phyloP scores from a whole-genome alignment of 64 coral and sea anemone genomes.

The Stylophora pistillata region DNA sequence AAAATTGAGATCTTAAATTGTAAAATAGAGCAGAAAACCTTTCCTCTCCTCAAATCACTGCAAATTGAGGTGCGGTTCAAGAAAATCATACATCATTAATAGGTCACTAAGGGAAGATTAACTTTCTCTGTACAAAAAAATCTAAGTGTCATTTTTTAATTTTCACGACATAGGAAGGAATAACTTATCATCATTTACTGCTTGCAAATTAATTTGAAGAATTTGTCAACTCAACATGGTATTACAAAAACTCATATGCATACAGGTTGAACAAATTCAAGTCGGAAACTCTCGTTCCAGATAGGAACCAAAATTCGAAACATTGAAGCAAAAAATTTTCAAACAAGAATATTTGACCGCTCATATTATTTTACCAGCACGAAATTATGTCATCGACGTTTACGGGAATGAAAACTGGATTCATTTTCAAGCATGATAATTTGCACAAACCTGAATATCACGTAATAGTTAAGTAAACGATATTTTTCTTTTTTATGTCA shows the following conservation, averaged over 20 bases:
- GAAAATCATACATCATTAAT: constrained; percentile 34
- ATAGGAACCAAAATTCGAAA: neutral
- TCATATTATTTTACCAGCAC: neutral
- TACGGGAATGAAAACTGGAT: neutral
- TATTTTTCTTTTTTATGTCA: neutral
- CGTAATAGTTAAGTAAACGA: neutral
- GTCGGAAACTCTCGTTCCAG: neutral
- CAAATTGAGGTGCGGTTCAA: constrained; percentile 9
- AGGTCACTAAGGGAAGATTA: neutral
- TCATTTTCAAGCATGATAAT: neutral
- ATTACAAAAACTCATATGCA: neutral
- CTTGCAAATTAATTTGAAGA: neutral
- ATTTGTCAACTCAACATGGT: constrained; percentile 17
- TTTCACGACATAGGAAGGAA: neutral
- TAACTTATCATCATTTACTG: constrained; percentile 24
- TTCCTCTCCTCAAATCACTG: constrained; percentile 25
- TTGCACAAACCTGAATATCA: neutral
- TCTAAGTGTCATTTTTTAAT: constrained; percentile 19
- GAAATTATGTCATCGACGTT: neutral
- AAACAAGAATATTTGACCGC: neutral
- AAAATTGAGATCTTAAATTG: neutral
- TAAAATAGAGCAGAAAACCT: neutral
- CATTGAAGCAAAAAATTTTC: neutral
- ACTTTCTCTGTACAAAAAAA: constrained; percentile 12
- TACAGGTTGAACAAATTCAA: neutral